Evolutionary conservation across 2,113 vertebrate species (phyloP).

Genomic region (Gasterosteus nipponicus): DNA sequence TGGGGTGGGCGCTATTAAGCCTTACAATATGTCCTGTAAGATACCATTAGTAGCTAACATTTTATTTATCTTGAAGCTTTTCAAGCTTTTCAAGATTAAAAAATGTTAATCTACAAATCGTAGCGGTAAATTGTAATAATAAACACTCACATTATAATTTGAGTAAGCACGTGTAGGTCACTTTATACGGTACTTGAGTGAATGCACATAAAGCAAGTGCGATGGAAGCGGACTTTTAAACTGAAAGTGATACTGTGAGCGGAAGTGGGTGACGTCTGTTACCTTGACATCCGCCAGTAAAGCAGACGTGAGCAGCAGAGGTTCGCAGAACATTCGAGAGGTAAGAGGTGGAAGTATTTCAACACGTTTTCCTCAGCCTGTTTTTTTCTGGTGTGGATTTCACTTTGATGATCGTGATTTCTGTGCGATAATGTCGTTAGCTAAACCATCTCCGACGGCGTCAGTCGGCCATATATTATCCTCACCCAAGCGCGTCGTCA

Average conservation of each 20-base stretch:
- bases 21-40: too few species aligned
- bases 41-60: too few species aligned
- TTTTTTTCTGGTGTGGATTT: neutral
- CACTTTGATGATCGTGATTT: rapidly evolving
- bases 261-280: slow-evolving; percentile 18
- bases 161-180: neutral
- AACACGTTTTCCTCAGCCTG: too few species aligned
- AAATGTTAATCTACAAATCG: too few species aligned
- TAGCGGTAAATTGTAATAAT: neutral
- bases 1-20: too few species aligned
- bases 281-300: slow-evolving; percentile 14
- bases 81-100: too few species aligned
- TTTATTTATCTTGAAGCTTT: too few species aligned
- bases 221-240: slow-evolving; percentile 22
- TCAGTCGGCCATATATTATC: neutral
- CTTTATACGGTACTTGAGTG: neutral
- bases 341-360: slow-evolving; percentile 53
- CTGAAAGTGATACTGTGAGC: neutral
- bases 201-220: neutral
- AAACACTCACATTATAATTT: neutral
- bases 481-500: neutral
- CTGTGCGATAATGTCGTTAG: rapidly evolving
- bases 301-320: slow-evolving; percentile 47
- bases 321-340: slow-evolving; percentile 77
- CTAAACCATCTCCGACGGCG: rapidly evolving